These are phyloP conservation scores for Omphaloscelis lunosa DNA, from an alignment of 2,888 invertebrate genomes.

Conservation along the genomic window DNA sequence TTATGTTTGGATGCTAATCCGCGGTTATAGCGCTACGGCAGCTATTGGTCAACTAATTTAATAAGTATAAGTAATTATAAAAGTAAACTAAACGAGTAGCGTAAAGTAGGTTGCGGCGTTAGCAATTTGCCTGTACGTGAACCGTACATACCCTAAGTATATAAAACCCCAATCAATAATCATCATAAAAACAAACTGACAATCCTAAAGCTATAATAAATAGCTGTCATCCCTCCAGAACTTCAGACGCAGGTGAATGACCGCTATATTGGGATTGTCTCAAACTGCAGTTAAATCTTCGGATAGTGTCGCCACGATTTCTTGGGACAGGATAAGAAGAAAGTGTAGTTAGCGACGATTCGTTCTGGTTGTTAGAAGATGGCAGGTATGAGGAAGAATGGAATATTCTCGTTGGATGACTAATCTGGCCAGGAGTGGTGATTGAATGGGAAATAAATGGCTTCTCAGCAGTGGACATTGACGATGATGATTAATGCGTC, in stretches of 20 bases:
- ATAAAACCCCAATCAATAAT: conserved; percentile 32
- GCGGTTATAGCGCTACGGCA: no score
- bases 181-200: conserved; percentile 36
- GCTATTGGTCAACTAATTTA: no score
- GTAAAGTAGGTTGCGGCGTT: no score
- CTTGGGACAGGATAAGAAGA: conserved; percentile 21
- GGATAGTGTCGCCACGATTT: conserved; percentile 49
- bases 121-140: no score
- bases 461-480: background rate
- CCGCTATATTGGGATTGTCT: conserved; percentile 70
- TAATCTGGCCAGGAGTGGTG: background rate
- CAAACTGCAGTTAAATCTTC: conserved; percentile 38
- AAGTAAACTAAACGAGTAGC: no score
- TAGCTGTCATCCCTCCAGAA: conserved; percentile 51
- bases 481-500: background rate
- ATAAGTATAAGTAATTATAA: no score
- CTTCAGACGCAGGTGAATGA: conserved; percentile 60
- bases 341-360: background rate
- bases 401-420: background rate
- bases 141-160: no score
- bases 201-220: conserved; percentile 47
- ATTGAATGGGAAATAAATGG: background rate
- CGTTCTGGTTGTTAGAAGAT: no score
- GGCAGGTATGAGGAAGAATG: background rate
- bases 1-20: no score